Evolutionary conservation across 2,797 vertebrate species (phyloP).

Genomic region (Agapornis canus): DNA sequence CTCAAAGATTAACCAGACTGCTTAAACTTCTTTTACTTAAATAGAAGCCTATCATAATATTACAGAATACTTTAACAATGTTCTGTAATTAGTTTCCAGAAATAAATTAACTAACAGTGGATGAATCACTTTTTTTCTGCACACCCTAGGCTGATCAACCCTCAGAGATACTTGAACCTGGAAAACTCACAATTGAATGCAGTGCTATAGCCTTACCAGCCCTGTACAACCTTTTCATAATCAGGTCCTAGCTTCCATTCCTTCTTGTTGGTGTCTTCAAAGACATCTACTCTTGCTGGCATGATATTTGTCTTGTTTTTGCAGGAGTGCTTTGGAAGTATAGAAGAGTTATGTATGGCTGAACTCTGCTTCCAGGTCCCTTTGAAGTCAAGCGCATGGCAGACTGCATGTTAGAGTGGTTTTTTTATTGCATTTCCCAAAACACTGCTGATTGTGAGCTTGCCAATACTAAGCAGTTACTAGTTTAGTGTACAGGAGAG

Average conservation of each 20-base stretch:
- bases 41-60: not conserved
- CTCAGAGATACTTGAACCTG: not conserved
- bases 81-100: constrained; percentile 3
- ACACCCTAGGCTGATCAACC: not conserved
- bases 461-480: not conserved
- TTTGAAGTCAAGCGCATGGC: not conserved
- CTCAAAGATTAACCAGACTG: not conserved
- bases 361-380: not conserved
- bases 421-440: not conserved
- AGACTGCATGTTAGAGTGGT: not conserved
- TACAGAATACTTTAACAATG: not conserved
- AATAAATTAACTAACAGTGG: not conserved
- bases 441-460: not conserved
- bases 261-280: not conserved
- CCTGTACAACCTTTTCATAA: not conserved
- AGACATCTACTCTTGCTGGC: not conserved
- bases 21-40: not conserved
- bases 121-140: not conserved
- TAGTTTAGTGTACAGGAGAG: not conserved
- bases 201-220: not conserved
- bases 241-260: not conserved
- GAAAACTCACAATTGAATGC: not conserved
- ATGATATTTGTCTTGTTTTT: not conserved
- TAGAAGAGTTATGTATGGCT: not conserved
- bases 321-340: not conserved